Percentiles rank a stretch among this genome's conserved stretches.
Conservation (phyloP, 1,140 invertebrate species). For the Fopius arisanus region DNA sequence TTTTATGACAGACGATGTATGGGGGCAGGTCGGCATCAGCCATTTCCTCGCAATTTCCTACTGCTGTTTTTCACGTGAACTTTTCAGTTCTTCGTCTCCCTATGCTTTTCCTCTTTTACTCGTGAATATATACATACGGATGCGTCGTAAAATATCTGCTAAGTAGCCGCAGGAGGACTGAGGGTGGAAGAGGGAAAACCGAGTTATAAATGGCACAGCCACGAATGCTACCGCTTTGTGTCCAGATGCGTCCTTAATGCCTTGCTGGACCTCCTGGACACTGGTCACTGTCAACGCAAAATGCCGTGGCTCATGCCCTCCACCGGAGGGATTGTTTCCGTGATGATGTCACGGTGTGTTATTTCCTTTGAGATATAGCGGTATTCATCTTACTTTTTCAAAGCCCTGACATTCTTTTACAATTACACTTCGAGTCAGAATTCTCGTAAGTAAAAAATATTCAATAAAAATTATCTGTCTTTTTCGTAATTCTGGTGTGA, state of each 20-base stretch:
- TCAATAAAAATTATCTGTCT: too few species aligned
- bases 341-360: conserved; percentile 14
- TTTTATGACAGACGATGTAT: conserved; percentile 23
- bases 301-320: background rate
- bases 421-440: too few species aligned
- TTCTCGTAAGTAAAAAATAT: too few species aligned
- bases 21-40: conserved; percentile 32
- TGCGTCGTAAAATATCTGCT: conserved; percentile 52
- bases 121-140: conserved; percentile 24
- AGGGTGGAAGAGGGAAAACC: conserved; percentile 30
- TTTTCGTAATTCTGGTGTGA: too few species aligned
- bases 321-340: conserved; percentile 1
- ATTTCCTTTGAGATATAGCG: conserved; percentile 4
- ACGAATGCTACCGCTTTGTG: conserved; percentile 45
- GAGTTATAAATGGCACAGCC: conserved; percentile 53
- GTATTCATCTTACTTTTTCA: background rate
- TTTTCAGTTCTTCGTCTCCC: conserved; percentile 35
- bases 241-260: conserved; percentile 54
- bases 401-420: background rate
- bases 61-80: conserved; percentile 57
- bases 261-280: conserved; percentile 31
- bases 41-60: conserved; percentile 61
- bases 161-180: conserved; percentile 48
- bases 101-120: background rate
- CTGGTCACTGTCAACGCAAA: conserved; percentile 34